phyloP scores from a whole-genome alignment of 2,888 invertebrate species.

The Heliconius ethilla region DNA sequence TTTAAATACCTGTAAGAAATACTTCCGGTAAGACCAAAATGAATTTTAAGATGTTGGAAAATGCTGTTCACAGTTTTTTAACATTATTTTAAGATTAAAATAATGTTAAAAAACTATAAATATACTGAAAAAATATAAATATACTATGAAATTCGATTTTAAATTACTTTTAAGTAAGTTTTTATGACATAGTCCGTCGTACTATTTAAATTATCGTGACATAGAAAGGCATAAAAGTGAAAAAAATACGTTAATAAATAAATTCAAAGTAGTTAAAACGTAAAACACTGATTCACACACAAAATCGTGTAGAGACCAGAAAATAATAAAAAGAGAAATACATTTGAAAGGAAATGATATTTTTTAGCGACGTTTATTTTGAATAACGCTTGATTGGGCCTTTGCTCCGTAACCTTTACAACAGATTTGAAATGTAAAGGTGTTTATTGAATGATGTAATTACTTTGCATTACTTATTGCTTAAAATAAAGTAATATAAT shows the following conservation, averaged over 20 bases:
- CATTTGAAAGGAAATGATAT: neutral
- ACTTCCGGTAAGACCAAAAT: constrained; percentile 27
- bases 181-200: no score
- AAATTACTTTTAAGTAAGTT: neutral
- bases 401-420: constrained; percentile 15
- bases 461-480: neutral
- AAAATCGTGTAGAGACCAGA: neutral
- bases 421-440: constrained; percentile 14
- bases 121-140: neutral
- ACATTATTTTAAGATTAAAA: no score
- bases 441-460: constrained; percentile 18
- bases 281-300: neutral
- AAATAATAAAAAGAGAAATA: neutral
- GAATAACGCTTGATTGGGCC: constrained; percentile 28
- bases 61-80: neutral
- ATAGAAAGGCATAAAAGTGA: no score
- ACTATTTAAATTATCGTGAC: no score
- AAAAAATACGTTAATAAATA: neutral
- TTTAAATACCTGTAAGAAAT: constrained; percentile 30
- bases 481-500: neutral
- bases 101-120: no score
- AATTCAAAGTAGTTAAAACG: neutral
- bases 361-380: constrained; percentile 19
- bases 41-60: constrained; percentile 20
- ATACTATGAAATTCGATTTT: neutral